phyloP scores from a whole-genome alignment of 2,113 vertebrate species.

The Mirza zaza region DNA sequence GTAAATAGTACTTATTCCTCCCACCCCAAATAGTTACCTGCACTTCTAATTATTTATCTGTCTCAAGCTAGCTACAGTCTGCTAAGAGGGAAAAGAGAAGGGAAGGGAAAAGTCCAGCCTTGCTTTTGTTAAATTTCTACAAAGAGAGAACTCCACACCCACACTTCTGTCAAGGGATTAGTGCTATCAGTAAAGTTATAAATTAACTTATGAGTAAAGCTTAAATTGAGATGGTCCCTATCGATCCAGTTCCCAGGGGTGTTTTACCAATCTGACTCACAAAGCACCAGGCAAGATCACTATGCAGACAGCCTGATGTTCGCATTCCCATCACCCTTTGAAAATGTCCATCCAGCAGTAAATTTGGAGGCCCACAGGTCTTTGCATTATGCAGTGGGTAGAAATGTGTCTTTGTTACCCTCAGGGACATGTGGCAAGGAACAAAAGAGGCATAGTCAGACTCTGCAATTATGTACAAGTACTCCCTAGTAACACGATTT shows the following conservation, averaged over 20 bases:
- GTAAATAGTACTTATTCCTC: neutral
- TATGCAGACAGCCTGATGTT: neutral
- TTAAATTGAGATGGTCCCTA: neutral
- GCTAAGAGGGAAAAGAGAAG: neutral
- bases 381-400: neutral
- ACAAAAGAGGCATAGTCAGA: neutral
- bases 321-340: neutral
- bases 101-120: neutral
- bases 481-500: neutral
- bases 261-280: conserved; percentile 17
- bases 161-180: neutral
- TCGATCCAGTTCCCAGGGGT: neutral
- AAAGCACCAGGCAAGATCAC: neutral
- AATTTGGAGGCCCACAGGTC: neutral
- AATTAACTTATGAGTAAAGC: conserved; percentile 42
- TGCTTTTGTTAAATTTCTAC: neutral
- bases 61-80: neutral
- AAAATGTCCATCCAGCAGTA: neutral
- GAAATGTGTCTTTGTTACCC: neutral
- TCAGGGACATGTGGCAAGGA: neutral
- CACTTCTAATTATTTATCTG: neutral
- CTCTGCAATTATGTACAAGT: neutral
- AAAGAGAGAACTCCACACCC: neutral
- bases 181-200: conserved; percentile 36
- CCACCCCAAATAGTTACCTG: neutral